Base-by-base conservation (phyloP, 2,797 vertebrate species). In the Notoglanidium macrostoma region DNA sequence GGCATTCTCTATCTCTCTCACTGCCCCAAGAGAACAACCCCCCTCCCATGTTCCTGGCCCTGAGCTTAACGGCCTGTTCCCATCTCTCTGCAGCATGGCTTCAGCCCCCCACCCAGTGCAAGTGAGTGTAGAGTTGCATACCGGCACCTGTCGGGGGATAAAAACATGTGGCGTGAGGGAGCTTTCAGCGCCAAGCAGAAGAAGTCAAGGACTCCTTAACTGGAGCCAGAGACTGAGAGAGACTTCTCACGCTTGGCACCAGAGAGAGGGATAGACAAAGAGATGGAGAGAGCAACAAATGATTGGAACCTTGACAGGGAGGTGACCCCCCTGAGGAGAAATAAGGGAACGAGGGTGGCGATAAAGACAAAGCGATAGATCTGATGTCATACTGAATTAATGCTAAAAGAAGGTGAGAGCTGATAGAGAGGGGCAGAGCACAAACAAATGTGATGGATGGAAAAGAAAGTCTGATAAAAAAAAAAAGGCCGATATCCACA, bases 71-170 rank as follows among this genome's bases (percentile, higher is more conserved):
- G 81, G 90, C 88, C 87, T 89, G 88, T 91, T 87, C 86, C 83
- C 84, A 85, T 90, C 88, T 87, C 68, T 90, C 76, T 21, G 51
- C 87, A 76, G 77, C 80, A 77, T 72, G 84, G 65, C 68, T 86
- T 88, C 81, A 84, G 74, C 83, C 83, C 86, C 86, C 65, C 68
- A 81, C 79, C 84, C 87, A 73, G 85, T 44, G 26, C 81, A 85
- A 87, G 83, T n/a, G 72, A 91, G 90, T 84, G 79, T 91, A 84
- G 78, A 79, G 78, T 91, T 91, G 77, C 90, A 89, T 78, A 85
- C 88, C 88, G 49, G 89, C 90, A 91, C 90, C 90, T 91, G 90
- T 90, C 88, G 73, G 83, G 82, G 85, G 86, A 88, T 90, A 88
- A 89, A 90, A 91, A 79, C 89, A 83, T 90, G 86, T 88, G 86